Conservation (phyloP, 2,888 invertebrate genomes). For the Trissonchulus sp. region DNA sequence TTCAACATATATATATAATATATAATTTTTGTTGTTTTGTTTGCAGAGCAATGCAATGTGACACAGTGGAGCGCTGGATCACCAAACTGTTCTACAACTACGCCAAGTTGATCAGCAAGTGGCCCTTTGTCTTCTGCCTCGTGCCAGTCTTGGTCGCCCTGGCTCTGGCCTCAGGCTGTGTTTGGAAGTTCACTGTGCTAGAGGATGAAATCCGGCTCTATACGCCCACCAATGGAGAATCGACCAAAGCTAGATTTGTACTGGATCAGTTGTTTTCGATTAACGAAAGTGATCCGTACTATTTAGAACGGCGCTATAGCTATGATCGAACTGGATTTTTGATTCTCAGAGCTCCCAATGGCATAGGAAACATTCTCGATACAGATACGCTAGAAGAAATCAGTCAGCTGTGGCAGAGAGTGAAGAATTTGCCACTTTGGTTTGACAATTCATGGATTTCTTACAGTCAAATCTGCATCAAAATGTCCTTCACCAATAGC, state of each 20-base stretch:
- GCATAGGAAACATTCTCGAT: conserved; percentile 18
- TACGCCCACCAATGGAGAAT: conserved; percentile 48
- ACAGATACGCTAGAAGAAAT: not conserved
- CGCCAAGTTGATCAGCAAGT: conserved; percentile 7
- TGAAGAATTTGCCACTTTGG: conserved; percentile 17
- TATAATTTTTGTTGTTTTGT: too few species aligned
- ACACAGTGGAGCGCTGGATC: conserved; percentile 13
- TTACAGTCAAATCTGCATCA: conserved; percentile 48
- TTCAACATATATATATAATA: too few species aligned
- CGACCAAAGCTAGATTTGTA: conserved; percentile 42
- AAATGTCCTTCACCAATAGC: conserved; percentile 46
- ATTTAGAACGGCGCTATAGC: conserved; percentile 48
- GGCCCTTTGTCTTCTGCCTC: conserved; percentile 45
- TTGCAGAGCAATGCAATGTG: not conserved
- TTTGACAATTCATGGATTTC: conserved; percentile 41
- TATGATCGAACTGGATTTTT: conserved; percentile 47
- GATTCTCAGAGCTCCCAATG: conserved; percentile 48
- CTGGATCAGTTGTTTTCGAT: conserved; percentile 47
- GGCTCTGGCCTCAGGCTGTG: conserved; percentile 42
- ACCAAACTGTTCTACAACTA: conserved; percentile 16
- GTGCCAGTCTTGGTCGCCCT: conserved; percentile 44
- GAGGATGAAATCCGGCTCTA: conserved; percentile 49
- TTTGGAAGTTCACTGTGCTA: conserved; percentile 42
- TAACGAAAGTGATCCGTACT: conserved; percentile 50
- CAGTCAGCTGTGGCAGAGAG: conserved; percentile 15